Evolutionary conservation across 2,113 vertebrate species (phyloP).

Genomic region (Perccottus glenii): DNA sequence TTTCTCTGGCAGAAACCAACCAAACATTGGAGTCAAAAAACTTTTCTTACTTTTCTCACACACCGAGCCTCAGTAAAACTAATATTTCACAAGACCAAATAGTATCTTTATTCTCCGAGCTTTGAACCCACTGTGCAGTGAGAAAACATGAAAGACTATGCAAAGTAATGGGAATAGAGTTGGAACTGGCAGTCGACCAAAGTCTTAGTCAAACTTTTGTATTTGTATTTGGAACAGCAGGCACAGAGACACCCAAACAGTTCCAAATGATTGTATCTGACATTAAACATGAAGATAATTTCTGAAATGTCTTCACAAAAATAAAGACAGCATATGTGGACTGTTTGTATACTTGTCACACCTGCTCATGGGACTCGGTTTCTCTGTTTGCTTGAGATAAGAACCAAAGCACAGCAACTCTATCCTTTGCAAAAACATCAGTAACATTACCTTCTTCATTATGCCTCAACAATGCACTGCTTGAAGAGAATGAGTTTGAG

Average conservation of each 20-base stretch:
- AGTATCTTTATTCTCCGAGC: not conserved
- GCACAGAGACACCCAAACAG: not conserved
- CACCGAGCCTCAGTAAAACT: not conserved
- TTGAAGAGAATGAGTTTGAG: slow-evolving; percentile 61
- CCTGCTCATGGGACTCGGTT: slow-evolving; percentile 39
- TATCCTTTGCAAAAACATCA: slow-evolving; percentile 62
- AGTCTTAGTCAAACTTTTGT: not conserved
- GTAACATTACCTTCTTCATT: slow-evolving; percentile 56
- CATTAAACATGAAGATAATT: slow-evolving; percentile 1
- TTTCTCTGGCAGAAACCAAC: not conserved
- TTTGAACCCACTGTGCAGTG: not conserved
- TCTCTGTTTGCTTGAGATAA: slow-evolving; percentile 70
- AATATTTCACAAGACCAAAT: not conserved
- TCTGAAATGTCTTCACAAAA: slow-evolving; percentile 6
- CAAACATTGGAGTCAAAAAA: slow-evolving; percentile 1
- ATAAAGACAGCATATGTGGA: no score
- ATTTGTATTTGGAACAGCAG: not conserved
- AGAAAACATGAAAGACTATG: not conserved
- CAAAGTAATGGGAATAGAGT: not conserved
- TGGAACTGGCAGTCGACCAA: not conserved
- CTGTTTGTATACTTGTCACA: slow-evolving; percentile 11
- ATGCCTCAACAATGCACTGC: slow-evolving; percentile 49
- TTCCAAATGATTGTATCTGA: not conserved
- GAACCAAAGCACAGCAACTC: slow-evolving; percentile 39
- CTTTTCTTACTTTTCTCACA: slow-evolving; percentile 2